Conservation (phyloP, 2,888 invertebrate genomes). For the Caenorhabditis panamensis region DNA sequence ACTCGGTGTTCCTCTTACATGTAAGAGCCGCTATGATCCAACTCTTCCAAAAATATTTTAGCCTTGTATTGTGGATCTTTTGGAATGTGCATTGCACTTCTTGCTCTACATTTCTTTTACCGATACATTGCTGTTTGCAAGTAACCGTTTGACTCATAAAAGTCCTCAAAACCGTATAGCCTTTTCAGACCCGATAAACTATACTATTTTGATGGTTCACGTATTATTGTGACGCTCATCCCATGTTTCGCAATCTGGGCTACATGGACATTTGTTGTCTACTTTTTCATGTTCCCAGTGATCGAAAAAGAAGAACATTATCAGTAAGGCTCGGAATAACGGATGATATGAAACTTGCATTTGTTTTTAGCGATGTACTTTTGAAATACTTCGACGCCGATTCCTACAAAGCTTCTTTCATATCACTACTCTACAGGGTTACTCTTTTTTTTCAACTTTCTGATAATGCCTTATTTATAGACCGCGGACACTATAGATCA, state of each 20-base stretch:
- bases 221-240: neutral
- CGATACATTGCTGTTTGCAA: constrained; percentile 46
- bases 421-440: constrained; percentile 31
- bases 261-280: constrained; percentile 18
- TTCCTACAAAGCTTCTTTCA: constrained; percentile 30
- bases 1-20: constrained; percentile 13
- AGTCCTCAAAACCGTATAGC: too few species aligned
- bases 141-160: too few species aligned
- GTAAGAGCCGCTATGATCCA: too few species aligned
- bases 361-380: constrained; percentile 29
- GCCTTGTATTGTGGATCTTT: constrained; percentile 41
- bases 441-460: neutral
- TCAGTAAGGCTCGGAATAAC: neutral
- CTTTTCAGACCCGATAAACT: constrained; percentile 32
- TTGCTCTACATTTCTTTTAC: constrained; percentile 41
- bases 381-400: constrained; percentile 14
- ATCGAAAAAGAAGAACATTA: constrained; percentile 18
- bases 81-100: constrained; percentile 35
- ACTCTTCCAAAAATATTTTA: too few species aligned
- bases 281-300: constrained; percentile 3
- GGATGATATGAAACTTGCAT: too few species aligned
- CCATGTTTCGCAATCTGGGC: constrained; percentile 20
- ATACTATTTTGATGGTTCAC: constrained; percentile 40
- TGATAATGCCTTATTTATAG: neutral
- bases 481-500: neutral